Percentiles rank a stretch among this genome's conserved stretches.
Evolutionary conservation across 2,113 vertebrate genomes (phyloP).

Genomic region (Cynocephalus volans): DNA sequence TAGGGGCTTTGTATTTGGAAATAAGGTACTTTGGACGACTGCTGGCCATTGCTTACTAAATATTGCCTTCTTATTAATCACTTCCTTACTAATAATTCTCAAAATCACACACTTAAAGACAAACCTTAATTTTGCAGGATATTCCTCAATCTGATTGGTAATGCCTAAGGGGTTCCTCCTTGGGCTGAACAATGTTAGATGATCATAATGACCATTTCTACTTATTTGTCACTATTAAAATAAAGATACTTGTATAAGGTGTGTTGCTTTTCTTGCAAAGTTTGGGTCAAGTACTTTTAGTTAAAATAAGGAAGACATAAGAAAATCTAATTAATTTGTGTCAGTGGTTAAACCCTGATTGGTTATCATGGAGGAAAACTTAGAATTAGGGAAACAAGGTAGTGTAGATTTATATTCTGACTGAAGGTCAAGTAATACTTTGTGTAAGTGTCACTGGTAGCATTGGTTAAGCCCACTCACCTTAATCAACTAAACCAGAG

Average conservation of each 20-base stretch:
- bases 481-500: background rate
- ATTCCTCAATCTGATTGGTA: background rate
- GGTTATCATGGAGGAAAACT: background rate
- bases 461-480: background rate
- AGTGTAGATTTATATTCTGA: background rate
- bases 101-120: background rate
- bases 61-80: background rate
- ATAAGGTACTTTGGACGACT: background rate
- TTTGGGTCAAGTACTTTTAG: background rate
- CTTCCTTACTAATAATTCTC: background rate
- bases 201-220: background rate
- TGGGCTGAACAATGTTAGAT: background rate
- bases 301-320: background rate
- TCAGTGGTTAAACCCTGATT: background rate
- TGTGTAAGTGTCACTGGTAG: background rate
- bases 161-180: background rate
- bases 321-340: background rate
- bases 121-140: background rate
- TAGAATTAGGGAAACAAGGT: background rate
- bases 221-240: background rate
- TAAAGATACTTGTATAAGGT: background rate
- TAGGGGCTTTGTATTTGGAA: background rate
- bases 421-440: background rate
- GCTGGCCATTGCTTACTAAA: background rate
- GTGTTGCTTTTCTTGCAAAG: background rate